Evolutionary conservation across 2,888 invertebrate genomes (phyloP), one percentile per base, ranked within the genome.

Genomic region (Drosophila phalerata): DNA sequence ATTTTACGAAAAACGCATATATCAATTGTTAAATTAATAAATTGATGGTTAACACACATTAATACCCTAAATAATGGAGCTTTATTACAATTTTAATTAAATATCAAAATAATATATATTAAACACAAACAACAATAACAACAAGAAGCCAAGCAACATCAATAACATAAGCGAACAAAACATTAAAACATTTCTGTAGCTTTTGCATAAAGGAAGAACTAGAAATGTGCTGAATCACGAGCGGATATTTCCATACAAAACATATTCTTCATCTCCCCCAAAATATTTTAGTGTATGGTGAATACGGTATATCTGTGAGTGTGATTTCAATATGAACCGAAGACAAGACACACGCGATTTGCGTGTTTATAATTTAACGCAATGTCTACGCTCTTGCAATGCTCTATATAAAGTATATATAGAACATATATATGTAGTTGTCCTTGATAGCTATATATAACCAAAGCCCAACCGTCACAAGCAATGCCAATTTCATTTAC

Each of bases 401-500:
- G 45, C 30, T 43, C 32, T 19, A 48, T 32, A 40, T 11, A 11
- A 15, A 5, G 10, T 42, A 19, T 42, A 25, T 43, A 43, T 5
- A 52, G n/a, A 37, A n/a, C 30, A n/a, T 53, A 47, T 52, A 22
- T 17, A 15, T 37, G 22, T 56, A 51, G 43, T 43, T 61, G 88
- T 79, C 83, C 83, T 85, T 85, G 83, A 62, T 32, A 11, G 34
- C 86, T 85, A 79, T 68, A 79, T 67, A 74, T 88, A 82, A 68
- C 53, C 5, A 52, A 19, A 57, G 51, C 62, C 42, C 57, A 53
- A 69, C 60, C 73, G 75, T 53, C 61, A 57, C 49, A 58, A 62
- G 56, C 68, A 60, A 81, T 72, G 78, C 64, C 81, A 78, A 87
- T 86, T 81, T 69, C 68, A 67, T 81, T 78, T 70, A 69, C 82